phyloP scores from a whole-genome alignment of 2,888 invertebrate species.

The Eupithecia subumbrata region DNA sequence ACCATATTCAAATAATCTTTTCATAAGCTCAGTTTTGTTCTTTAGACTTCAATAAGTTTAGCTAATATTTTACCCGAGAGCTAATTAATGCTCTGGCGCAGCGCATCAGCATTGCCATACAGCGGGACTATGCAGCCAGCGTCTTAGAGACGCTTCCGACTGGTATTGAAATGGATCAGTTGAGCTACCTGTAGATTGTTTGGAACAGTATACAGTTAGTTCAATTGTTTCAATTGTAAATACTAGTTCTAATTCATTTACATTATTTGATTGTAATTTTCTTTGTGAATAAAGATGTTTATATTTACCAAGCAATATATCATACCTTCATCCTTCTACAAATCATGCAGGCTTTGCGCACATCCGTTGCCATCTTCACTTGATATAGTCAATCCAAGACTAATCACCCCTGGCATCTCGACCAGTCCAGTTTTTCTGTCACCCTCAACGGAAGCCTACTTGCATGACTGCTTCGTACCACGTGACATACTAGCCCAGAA shows the following conservation, averaged over 20 bases:
- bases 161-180: too few species aligned
- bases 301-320: too few species aligned
- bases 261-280: too few species aligned
- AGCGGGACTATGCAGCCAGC: too few species aligned
- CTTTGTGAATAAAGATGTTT: too few species aligned
- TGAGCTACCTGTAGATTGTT: too few species aligned
- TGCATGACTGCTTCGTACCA: conserved; percentile 44
- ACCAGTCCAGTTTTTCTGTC: conserved; percentile 65
- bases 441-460: conserved; percentile 60
- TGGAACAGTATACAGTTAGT: too few species aligned
- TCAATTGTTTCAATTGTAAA: too few species aligned
- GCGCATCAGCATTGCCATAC: too few species aligned
- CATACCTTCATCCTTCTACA: background rate
- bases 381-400: conserved; percentile 54
- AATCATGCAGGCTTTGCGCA: conserved; percentile 13
- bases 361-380: conserved; percentile 31
- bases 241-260: too few species aligned
- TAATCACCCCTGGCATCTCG: conserved; percentile 53
- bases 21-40: background rate
- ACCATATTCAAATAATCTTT: background rate
- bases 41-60: background rate
- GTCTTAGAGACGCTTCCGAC: too few species aligned
- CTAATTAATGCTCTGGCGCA: too few species aligned
- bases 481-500: conserved; percentile 26
- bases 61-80: background rate